Evolutionary conservation across 2,888 invertebrate genomes (phyloP), one percentile per base, ranked within the genome.

Genomic region (Crepidodera aurea): DNA sequence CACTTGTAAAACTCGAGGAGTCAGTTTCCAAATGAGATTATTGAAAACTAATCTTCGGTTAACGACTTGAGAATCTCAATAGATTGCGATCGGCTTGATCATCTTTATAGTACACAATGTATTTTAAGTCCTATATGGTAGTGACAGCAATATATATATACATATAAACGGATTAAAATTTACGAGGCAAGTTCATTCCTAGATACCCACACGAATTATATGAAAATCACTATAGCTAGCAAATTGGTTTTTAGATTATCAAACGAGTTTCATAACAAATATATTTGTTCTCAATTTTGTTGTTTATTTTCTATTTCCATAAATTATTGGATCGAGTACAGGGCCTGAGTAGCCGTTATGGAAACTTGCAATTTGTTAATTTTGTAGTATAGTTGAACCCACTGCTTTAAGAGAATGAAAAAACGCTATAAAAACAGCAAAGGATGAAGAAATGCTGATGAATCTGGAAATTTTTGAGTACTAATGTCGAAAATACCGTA

Each of bases 231-330:
- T 57, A 39, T 39, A 18, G 48, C 48, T 29, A 57, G 48, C 48
- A 48, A 50, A 57, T 57, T 57, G 57, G 37, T 57, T 57, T 57
- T 57, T 57, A 48, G 57, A 57, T 57, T 39, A 57, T 48, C 46
- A 22, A 57, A 39, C 48, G 37, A 57, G 18, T 16, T 57, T 16
- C 48, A 57, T 48, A 50, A 48, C 48, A 50, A 48, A 56, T 56
- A 56, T 57, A 57, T 50, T 57, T 57, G 57, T 48, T 57, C 48
- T 44, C 57, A 50, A 57, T 57, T 57, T 50, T 39, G 48, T 57
- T 37, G 48, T 57, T 57, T 37, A 57, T 57, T 57, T 57, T 57
- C 57, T 56, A 48, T 57, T 57, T 57, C 34, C 57, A 57, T 57
- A 57, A 39, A 50, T 48, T 57, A 56, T 56, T 56, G 22, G 39